Evolutionary conservation across 2,888 invertebrate genomes (phyloP), one percentile per base, ranked within the genome.

Genomic region (Trichopria drosophilae): DNA sequence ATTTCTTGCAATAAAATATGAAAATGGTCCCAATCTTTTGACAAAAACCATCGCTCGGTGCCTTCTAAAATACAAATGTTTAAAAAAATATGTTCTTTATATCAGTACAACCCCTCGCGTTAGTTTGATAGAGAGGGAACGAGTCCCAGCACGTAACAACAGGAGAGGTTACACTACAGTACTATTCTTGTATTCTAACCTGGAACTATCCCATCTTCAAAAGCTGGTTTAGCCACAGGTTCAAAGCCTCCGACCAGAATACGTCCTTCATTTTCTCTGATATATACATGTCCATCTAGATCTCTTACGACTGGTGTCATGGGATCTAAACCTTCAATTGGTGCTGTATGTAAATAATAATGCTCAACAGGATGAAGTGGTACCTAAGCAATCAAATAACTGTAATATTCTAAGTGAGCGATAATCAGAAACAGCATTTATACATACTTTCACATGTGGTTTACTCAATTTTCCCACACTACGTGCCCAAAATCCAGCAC

Each of bases 21-120:
- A 76, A 98, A 98, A 67, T 94, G 93, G 75, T 98, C 97, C 97
- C 97, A 98, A 76, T 97, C 96, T 67, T 91, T 88, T 0, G 87
- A 84, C 24, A 90, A 79, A 65, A 84, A 81, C 9, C 89, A 80
- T 36, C 86, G 84, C 16, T 81, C 76, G 47, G 82, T 24, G 24
- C 24, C 24, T 10, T 24, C 24, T 9, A 9, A 9, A 24, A 24
- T 24, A 10, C 10, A 24, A 24, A 24, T 24, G 24, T 24, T 24
- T 9, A 24, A 10, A n/a, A n/a, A n/a, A n/a, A n/a, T n/a, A n/a
- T n/a, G n/a, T n/a, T n/a, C n/a, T n/a, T n/a, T n/a, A n/a, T n/a
- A n/a, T n/a, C n/a, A n/a, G n/a, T n/a, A n/a, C n/a, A n/a, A n/a
- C n/a, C n/a, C n/a, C n/a, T n/a, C n/a, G n/a, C n/a, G n/a, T n/a